These are phyloP conservation scores for Dendrophyllia cribrosa DNA, from an alignment of 64 coral and sea anemone species.

Conservation along the genomic window DNA sequence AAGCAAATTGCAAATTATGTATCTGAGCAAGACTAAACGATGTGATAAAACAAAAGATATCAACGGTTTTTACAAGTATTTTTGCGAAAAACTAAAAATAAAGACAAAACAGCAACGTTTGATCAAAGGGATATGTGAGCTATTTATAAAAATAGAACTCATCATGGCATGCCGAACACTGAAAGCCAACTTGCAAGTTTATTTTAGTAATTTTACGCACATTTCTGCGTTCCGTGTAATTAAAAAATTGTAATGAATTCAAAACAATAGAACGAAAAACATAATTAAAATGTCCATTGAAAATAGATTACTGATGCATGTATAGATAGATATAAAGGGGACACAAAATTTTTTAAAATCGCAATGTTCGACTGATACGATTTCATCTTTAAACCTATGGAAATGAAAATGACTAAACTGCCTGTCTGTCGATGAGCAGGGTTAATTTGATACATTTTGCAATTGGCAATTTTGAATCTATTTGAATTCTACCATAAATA, in stretches of 20 bases:
- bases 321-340: not conserved
- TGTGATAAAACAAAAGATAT: not conserved
- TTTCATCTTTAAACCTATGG: not conserved
- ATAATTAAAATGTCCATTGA: not conserved
- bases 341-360: not conserved
- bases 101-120: not conserved
- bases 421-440: too few relatives aligned
- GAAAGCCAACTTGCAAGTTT: not conserved
- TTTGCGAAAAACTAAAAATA: not conserved
- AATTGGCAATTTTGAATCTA: not conserved
- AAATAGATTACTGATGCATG: not conserved
- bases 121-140: not conserved
- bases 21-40: not conserved
- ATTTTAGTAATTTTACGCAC: not conserved
- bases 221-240: not conserved
- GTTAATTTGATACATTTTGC: not conserved
- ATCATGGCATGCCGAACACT: not conserved
- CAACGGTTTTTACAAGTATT: not conserved
- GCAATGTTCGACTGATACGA: not conserved
- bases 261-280: not conserved
- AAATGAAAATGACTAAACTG: not conserved
- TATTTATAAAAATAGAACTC: too few relatives aligned
- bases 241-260: slow-evolving; percentile 6
- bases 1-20: not conserved
- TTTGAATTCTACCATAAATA: not conserved